A percentile compares a stretch with the other conserved stretches of the same genome.
These are phyloP conservation scores for Alethe castanea DNA, from an alignment of 2,113 vertebrate species.

Conservation along the genomic window DNA sequence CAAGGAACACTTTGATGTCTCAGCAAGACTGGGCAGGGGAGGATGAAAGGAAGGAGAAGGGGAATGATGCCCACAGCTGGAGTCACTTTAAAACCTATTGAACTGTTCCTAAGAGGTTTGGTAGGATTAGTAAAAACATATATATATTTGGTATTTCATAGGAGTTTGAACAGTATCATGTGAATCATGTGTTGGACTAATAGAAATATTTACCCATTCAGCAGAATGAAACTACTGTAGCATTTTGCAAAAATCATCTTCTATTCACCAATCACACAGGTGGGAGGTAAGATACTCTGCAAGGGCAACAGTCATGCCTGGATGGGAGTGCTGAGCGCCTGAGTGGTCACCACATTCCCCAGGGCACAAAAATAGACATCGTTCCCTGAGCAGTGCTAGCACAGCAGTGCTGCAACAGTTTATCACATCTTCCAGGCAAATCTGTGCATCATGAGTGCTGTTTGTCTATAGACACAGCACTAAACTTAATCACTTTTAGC, in stretches of 20 bases:
- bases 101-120: neutral
- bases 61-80: rapidly evolving
- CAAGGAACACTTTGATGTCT: neutral
- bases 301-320: neutral
- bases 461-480: neutral
- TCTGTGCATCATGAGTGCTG: neutral
- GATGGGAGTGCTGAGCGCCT: neutral
- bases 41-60: neutral
- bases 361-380: neutral
- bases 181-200: neutral
- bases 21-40: neutral
- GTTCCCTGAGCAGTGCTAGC: neutral
- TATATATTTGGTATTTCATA: neutral
- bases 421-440: neutral
- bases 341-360: neutral
- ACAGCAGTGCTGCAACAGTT: neutral
- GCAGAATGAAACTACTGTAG: neutral
- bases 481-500: neutral
- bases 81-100: neutral
- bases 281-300: neutral
- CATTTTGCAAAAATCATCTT: neutral
- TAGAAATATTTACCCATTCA: neutral
- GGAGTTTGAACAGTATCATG: neutral
- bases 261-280: neutral
- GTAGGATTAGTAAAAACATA: neutral